Evolutionary conservation across 2,113 vertebrate genomes (phyloP), one percentile per base, ranked within the genome.

Genomic region (Protomyctophum bolini): DNA sequence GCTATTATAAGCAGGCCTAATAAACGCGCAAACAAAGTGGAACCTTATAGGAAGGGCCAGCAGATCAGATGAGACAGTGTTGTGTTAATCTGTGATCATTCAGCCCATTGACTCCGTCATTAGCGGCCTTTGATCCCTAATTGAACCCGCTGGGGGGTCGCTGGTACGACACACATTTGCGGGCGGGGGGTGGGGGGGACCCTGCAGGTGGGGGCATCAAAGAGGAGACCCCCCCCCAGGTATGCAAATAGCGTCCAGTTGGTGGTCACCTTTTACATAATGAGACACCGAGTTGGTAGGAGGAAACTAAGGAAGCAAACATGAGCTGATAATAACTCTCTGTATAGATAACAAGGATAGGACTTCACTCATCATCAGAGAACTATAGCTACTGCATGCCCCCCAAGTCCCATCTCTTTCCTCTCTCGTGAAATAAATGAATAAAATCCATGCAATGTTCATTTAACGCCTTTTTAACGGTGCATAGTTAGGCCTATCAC

Each of bases 241-340:
- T 41, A 82, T 77, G 85, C 66, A 79, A 83, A 88, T 82, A 6
- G 58, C 9, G 47, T 41, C 33, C 56, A 58, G 47, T 49, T 48
- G 79, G 70, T 74, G 64, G 80, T 69, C 64, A 76, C 67, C 80
- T 85, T 85, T 86, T 77, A 77, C 82, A 45, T 70, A 86, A 82
- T 88, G 83, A 83, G 58, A 70, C 82, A 41, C 33, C 33, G 33
- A 41, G 70, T 82, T 21, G 21, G 21, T 21, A 21, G 75, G 73
- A 78, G 75, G 62, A 60, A 70, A 41, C 21, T 21, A 21, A 48
- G 71, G 70, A 63, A 79, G 70, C 59, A 85, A 87, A 88, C 58
- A 83, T 61, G 55, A 59, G 48, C 63, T 83, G 83, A 80, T 87
- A 79, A 73, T 70, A 83, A 79, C 63, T 59, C 28, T 41, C 33